Conservation (phyloP, 37 sponge, comb jelly and placozoan genomes). For the Oopsacas minuta region DNA sequence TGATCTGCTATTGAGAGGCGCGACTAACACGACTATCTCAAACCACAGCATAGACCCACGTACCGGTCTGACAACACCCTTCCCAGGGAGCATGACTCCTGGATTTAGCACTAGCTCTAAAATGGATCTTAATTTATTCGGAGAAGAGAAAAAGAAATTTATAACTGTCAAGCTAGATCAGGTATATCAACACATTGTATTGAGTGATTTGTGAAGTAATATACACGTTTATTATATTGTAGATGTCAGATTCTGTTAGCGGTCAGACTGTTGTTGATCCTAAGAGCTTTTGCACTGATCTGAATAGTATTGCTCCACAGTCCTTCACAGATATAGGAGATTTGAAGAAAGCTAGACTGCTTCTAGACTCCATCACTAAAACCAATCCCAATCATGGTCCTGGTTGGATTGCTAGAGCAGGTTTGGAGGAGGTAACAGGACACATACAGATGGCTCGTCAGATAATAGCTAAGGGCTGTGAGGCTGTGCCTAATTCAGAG, state of each 20-base stretch:
- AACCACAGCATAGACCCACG: conserved; percentile 33
- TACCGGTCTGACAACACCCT: conserved; percentile 32
- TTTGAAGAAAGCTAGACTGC: conserved; percentile 79
- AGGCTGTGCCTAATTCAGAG: conserved; percentile 83
- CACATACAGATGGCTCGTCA: conserved; percentile 82
- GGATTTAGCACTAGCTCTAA: conserved; percentile 54
- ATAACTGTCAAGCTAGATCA: conserved; percentile 91
- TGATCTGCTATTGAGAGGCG: conserved; percentile 54
- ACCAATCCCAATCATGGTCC: conserved; percentile 97
- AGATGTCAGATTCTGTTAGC: conserved; percentile 92
- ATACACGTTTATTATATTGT: too few relatives aligned
- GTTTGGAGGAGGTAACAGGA: conserved; percentile 95
- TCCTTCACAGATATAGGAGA: conserved; percentile 79
- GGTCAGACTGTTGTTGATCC: conserved; percentile 99
- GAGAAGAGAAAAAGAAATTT: conserved; percentile 92
- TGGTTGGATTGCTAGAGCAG: conserved; percentile 96
- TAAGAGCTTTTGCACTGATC: conserved; percentile 91
- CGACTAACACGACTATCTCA: neutral
- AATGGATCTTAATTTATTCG: conserved; percentile 85
- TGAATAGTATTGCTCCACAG: conserved; percentile 87
- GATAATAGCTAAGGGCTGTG: conserved; percentile 76
- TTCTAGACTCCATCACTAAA: conserved; percentile 86
- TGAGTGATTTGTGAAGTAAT: neutral
- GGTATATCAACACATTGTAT: conserved; percentile 54
- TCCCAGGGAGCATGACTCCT: conserved; percentile 64